Percentiles rank a stretch among this genome's conserved stretches.
These are phyloP conservation scores for Hemicordylus capensis DNA, from an alignment of 2,113 vertebrate genomes.

Conservation along the genomic window DNA sequence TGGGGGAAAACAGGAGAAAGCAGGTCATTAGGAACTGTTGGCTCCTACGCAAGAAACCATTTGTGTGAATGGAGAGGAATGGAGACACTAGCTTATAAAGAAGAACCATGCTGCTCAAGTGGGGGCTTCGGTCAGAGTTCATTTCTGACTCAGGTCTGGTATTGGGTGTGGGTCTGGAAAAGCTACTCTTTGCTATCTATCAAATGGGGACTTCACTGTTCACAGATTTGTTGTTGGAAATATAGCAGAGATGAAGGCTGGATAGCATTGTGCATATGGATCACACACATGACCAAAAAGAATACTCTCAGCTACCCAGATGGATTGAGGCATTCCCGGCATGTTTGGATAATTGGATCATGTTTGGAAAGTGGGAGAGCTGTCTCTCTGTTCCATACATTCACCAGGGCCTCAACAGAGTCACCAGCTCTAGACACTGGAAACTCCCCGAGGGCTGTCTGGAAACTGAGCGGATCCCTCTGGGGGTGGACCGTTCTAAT, in stretches of 20 bases:
- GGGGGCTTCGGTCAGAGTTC: too few relatives aligned
- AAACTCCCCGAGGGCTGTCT: too few relatives aligned
- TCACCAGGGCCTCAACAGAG: too few relatives aligned
- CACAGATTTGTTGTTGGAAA: neutral
- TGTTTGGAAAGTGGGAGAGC: too few relatives aligned
- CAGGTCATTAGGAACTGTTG: conserved; percentile 40
- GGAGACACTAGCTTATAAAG: neutral
- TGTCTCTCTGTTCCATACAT: too few relatives aligned
- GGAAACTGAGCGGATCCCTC: too few relatives aligned
- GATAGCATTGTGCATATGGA: neutral
- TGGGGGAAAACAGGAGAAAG: neutral
- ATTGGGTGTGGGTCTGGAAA: neutral
- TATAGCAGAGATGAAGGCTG: neutral
- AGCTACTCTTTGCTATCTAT: neutral
- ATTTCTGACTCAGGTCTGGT: too few relatives aligned
- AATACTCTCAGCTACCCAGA: neutral
- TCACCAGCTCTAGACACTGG: too few relatives aligned
- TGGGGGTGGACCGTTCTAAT: too few relatives aligned
- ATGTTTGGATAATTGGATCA: too few relatives aligned
- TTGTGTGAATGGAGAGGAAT: neutral
- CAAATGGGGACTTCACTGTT: neutral
- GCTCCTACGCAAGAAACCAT: neutral
- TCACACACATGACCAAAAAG: neutral
- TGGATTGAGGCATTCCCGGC: too few relatives aligned
- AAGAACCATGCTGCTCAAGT: neutral